Percentiles rank a stretch among this genome's conserved stretches.
Conservation (phyloP, 2,888 invertebrate genomes). For the Cylloceria caligata region DNA sequence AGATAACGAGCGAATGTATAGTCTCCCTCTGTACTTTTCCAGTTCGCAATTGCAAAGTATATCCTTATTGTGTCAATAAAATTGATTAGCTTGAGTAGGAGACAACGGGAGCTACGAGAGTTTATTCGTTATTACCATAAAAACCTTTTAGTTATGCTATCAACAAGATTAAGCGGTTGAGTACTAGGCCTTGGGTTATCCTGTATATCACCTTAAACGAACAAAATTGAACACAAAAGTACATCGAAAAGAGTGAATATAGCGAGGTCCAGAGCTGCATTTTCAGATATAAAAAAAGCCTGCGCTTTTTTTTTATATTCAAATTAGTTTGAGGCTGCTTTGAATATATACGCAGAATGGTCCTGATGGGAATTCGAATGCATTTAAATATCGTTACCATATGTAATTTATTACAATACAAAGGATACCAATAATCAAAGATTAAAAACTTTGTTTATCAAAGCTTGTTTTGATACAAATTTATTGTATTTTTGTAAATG, state of each 20-base stretch:
- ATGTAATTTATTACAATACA: slow-evolving; percentile 80
- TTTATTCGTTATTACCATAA: slow-evolving; percentile 4
- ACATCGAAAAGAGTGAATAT: slow-evolving; percentile 25
- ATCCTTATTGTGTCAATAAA: slow-evolving; percentile 55
- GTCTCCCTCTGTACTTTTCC: slow-evolving; percentile 26
- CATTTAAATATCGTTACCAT: slow-evolving; percentile 72
- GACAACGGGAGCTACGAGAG: neutral
- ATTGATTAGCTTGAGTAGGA: slow-evolving; percentile 31
- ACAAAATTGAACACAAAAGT: slow-evolving; percentile 79
- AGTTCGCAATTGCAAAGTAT: slow-evolving; percentile 36
- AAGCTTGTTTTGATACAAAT: no score
- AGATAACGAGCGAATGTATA: slow-evolving; percentile 60
- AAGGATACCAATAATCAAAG: slow-evolving; percentile 73
- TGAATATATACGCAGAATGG: no score
- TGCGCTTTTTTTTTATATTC: no score
- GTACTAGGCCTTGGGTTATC: neutral
- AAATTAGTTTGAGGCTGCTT: no score
- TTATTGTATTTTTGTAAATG: no score
- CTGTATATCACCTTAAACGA: slow-evolving; percentile 76
- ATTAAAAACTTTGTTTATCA: no score
- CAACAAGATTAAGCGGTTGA: neutral
- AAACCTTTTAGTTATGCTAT: slow-evolving; percentile 3
- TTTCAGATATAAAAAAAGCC: slow-evolving; percentile 77
- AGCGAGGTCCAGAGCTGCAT: slow-evolving; percentile 30
- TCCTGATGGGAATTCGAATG: no score